phyloP scores from a whole-genome alignment of 2,113 vertebrate species.

The Lamprotornis superbus region DNA sequence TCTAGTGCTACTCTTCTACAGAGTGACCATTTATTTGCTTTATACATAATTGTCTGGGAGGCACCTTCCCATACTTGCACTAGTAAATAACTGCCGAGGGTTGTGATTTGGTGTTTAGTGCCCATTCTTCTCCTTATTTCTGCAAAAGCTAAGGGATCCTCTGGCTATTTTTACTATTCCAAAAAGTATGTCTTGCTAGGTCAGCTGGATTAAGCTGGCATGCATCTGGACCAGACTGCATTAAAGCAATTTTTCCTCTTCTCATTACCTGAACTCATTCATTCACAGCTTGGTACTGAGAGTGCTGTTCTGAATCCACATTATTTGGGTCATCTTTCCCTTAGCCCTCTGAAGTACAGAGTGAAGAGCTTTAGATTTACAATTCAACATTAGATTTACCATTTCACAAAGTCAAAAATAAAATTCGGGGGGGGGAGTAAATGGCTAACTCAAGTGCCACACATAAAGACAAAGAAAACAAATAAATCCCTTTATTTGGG shows the following conservation, averaged over 20 bases:
- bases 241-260: constrained; percentile 29
- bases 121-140: not conserved
- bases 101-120: not conserved
- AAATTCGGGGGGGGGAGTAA: not conserved
- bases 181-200: not conserved
- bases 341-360: not conserved
- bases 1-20: accelerated
- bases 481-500: not conserved
- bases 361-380: not conserved
- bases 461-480: not conserved
- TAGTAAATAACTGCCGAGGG: not conserved
- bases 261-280: constrained; percentile 38
- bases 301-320: not conserved
- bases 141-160: not conserved
- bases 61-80: not conserved
- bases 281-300: constrained; percentile 14
- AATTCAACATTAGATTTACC: not conserved
- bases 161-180: not conserved
- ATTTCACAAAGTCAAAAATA: not conserved
- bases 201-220: constrained; percentile 36
- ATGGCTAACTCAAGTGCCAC: not conserved
- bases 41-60: not conserved
- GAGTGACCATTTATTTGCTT: not conserved
- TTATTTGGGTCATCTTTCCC: not conserved
- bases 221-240: not conserved